A percentile compares a stretch with the other conserved stretches of the same genome.
These are phyloP conservation scores for Cydia fagiglandana DNA, from an alignment of 1,140 invertebrate species.

Conservation along the genomic window DNA sequence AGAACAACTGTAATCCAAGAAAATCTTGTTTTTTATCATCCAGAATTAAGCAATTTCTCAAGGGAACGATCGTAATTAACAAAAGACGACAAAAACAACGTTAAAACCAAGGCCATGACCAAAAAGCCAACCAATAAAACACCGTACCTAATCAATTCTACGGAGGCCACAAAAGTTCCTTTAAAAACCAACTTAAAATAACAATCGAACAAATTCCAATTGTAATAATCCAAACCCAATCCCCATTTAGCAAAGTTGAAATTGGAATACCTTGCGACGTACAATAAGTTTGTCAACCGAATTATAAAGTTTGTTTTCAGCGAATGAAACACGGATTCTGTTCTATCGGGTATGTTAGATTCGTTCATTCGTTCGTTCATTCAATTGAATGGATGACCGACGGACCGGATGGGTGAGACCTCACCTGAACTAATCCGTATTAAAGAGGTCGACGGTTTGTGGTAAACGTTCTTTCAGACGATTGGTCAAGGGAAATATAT, in stretches of 20 bases:
- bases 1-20: too few species aligned
- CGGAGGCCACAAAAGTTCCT: slow-evolving; percentile 47
- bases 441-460: slow-evolving; percentile 31
- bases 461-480: slow-evolving; percentile 24
- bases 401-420: slow-evolving; percentile 41
- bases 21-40: not conserved
- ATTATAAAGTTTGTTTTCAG: slow-evolving; percentile 23
- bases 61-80: slow-evolving; percentile 2
- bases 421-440: slow-evolving; percentile 45
- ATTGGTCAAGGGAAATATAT: not conserved
- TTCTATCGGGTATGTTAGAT: slow-evolving; percentile 32
- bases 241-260: slow-evolving; percentile 18
- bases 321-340: slow-evolving; percentile 28
- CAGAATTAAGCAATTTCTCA: slow-evolving; percentile 12
- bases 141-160: slow-evolving; percentile 55
- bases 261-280: not conserved
- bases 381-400: slow-evolving; percentile 47
- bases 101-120: slow-evolving; percentile 4
- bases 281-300: not conserved
- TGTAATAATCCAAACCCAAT: slow-evolving; percentile 21
- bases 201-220: slow-evolving; percentile 5
- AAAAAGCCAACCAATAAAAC: slow-evolving; percentile 39
- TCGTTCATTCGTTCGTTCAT: slow-evolving; percentile 43
- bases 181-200: slow-evolving; percentile 14
- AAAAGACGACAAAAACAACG: slow-evolving; percentile 11